Evolutionary conservation across 2,888 invertebrate species (phyloP), one percentile per base, ranked within the genome.

Genomic region (Hyposoter didymator): DNA sequence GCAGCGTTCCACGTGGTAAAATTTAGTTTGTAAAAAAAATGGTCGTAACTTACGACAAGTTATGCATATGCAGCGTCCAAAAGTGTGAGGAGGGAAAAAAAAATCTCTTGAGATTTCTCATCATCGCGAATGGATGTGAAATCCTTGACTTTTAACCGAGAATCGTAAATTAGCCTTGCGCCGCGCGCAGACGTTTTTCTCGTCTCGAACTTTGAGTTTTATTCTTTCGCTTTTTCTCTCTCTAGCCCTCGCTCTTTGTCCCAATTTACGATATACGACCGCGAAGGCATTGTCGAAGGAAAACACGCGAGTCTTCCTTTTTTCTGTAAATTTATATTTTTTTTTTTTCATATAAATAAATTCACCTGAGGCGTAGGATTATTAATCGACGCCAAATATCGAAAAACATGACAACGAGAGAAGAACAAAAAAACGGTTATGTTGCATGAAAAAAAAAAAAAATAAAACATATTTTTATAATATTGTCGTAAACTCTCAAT

Each of bases 141-240:
- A 87, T 88, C 89, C 88, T 90, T 90, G 89, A 89, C 89, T 90
- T 89, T 90, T 88, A 86, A 84, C 87, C 86, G 87, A 82, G 86
- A 87, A 86, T 88, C 88, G 87, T 90, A 90, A 90, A 89, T 90
- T 89, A 86, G 72, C 87, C 85, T 76, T 47, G 55, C 45, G 32
- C n/a, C 45, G 74, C 84, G 85, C 85, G 86, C 85, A 85, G 82
- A 85, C 88, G 84, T 28, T n/a, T 84, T 89, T 89, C 86, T 88
- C 87, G 88, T 79, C 62, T 78, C 59, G 69, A 59, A 47, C 67
- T 47, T 17, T n/a, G 59, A 59, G 39, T 55, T 64, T 69, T 62
- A 28, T 72, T 72, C 45, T 66, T 10, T 45, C 55, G 39, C 28
- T n/a, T 35, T 72, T 52, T 70, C 45, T 78, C 47, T 69, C n/a